Conservation (phyloP, 2,113 vertebrate species). For the Hydropotes inermis region DNA sequence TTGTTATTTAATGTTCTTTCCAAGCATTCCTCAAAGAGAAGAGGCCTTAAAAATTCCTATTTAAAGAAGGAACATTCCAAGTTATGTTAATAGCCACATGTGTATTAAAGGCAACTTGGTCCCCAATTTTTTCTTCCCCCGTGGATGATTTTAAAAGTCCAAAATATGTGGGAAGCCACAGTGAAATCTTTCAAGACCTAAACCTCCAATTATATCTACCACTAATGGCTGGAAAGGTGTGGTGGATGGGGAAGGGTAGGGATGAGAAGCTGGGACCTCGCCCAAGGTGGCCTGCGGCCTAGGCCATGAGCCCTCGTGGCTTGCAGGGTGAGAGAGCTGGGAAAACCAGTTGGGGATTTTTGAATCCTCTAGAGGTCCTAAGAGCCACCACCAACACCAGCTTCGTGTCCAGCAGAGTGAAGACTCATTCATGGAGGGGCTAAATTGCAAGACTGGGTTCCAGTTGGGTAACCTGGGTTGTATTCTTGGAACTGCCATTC, state of each 20-base stretch:
- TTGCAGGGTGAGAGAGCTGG: background rate
- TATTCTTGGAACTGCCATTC: constrained; percentile 54
- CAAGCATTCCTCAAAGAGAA: constrained; percentile 70
- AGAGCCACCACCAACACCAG: background rate
- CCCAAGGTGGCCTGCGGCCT: constrained; percentile 60
- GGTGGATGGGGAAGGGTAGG: constrained; percentile 17
- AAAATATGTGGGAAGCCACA: constrained; percentile 74
- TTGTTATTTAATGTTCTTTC: constrained; percentile 66
- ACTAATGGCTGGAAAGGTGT: constrained; percentile 63
- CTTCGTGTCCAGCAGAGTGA: background rate
- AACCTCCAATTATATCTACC: constrained; percentile 60
- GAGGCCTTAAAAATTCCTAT: constrained; percentile 64
- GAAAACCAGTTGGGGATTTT: background rate
- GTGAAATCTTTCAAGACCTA: constrained; percentile 72
- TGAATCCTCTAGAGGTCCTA: constrained; percentile 14
- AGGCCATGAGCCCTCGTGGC: background rate
- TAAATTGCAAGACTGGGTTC: constrained; percentile 19
- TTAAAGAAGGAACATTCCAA: constrained; percentile 74
- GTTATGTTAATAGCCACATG: constrained; percentile 65
- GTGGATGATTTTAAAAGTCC: constrained; percentile 65
- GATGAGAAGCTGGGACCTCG: constrained; percentile 10
- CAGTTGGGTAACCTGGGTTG: background rate
- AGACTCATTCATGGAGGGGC: constrained; percentile 51
- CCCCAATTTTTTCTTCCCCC: constrained; percentile 54
- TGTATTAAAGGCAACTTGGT: constrained; percentile 69